A percentile compares a stretch with the other conserved stretches of the same genome.
These are phyloP conservation scores for Myopa testacea DNA, from an alignment of 2,888 invertebrate genomes.

Conservation along the genomic window DNA sequence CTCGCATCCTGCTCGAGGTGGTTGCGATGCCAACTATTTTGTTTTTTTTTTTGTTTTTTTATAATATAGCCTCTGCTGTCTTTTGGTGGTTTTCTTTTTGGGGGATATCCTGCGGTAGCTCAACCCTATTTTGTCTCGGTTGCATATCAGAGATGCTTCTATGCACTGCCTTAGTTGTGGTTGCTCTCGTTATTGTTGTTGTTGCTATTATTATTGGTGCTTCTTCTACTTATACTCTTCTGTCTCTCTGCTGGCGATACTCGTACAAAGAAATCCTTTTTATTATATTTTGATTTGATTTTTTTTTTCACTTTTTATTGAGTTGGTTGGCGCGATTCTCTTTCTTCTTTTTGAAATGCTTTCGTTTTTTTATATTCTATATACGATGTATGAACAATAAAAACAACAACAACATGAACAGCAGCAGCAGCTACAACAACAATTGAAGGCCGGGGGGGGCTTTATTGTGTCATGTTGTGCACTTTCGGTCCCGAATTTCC, in stretches of 20 bases:
- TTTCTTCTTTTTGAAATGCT: not conserved
- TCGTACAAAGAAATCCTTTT: constrained; percentile 34
- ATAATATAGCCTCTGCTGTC: not conserved
- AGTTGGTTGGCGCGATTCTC: not conserved
- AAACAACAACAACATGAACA: too few species aligned
- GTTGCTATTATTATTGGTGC: not conserved
- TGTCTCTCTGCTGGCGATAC: not conserved
- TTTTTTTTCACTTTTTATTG: constrained; percentile 4
- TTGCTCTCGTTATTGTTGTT: not conserved
- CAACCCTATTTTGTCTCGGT: constrained; percentile 41
- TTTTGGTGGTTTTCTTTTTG: constrained; percentile 24
- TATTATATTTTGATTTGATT: constrained; percentile 39
- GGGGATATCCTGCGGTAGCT: constrained; percentile 47
- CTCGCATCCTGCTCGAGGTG: not conserved
- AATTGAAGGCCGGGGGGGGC: constrained; percentile 27
- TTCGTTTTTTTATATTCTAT: constrained; percentile 5
- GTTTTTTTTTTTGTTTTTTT: not conserved
- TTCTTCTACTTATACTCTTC: not conserved
- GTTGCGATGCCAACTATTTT: not conserved
- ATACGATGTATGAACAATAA: too few species aligned
- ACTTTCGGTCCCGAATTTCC: constrained; percentile 14
- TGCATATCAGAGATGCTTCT: constrained; percentile 19
- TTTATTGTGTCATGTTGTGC: constrained; percentile 26
- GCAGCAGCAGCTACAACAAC: too few species aligned
- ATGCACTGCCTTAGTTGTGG: not conserved